Evolutionary conservation across 2,888 invertebrate species (phyloP), one percentile per base, ranked within the genome.

Genomic region (Aricia artaxerxes): DNA sequence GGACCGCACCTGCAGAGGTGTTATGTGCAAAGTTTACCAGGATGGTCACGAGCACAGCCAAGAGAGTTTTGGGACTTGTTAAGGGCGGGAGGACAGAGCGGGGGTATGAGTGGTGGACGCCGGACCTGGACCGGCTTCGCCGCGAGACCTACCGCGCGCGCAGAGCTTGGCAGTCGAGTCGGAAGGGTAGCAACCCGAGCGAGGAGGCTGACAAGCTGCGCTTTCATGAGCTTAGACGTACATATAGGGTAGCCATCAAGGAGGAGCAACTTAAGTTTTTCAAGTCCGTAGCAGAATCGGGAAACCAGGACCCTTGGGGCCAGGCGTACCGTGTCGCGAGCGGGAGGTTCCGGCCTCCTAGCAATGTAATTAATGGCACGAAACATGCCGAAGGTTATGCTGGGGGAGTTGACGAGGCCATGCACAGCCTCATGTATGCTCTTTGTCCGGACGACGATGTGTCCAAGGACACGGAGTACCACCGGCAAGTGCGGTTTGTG

Each of bases 231-330:
- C 16, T n/a, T 38, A 38, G 24, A 13, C 13, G 81, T 16, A 49
- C 35, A 53, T 82, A 82, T 69, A 44, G 81, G 77, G 35, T 16
- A 9, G 75, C 75, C 4, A 82, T 83, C 80, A 60, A 61, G 78
- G 78, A 78, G 16, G 79, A 80, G 61, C 80, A 82, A 40, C 16
- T 0, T 13, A 3, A 6, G 11, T 77, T 72, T 53, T 81, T 82
- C 35, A 6, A 61, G 9, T 3, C 9, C 11, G 11, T 82, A 0
- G 82, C 82, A 0, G 80, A 80, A 4, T n/a, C 79, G 11, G 83
- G 82, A 0, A 82, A 83, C 57, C 44, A 64, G 4, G 81, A 82
- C 53, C 82, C 83, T 0, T 83, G 82, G 82, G 82, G 82, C 1
- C 24, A 49, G 24, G 83, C 82, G 7, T 82, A 83, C 64, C 49